Percentiles rank a stretch among this genome's conserved stretches.
These are phyloP conservation scores for Micromys minutus DNA, from an alignment of 2,113 vertebrate genomes.

Conservation along the genomic window DNA sequence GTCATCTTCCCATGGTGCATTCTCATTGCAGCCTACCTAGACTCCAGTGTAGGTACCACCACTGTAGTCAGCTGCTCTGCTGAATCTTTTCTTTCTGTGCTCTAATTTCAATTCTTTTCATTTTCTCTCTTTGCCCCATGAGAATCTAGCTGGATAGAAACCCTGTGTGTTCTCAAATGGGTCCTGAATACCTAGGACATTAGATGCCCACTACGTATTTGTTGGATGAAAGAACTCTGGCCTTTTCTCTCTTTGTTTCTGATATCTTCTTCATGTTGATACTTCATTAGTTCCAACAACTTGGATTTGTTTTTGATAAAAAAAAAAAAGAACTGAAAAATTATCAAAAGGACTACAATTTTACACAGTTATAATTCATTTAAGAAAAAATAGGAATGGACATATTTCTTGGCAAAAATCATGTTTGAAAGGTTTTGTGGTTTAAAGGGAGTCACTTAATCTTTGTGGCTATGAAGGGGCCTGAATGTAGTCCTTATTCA, in stretches of 20 bases:
- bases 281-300: background rate
- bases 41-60: background rate
- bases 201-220: background rate
- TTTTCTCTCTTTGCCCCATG: background rate
- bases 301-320: constrained; percentile 14
- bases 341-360: constrained; percentile 20
- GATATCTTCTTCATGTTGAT: background rate
- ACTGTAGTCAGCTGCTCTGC: background rate
- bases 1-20: background rate
- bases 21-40: background rate
- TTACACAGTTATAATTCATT: background rate
- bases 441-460: constrained; percentile 19
- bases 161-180: background rate
- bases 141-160: background rate
- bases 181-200: background rate
- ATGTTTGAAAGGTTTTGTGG: background rate
- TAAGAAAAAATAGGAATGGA: background rate
- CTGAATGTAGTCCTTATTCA: background rate
- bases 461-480: background rate
- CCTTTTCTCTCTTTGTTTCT: constrained; percentile 1
- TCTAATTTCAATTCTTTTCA: background rate
- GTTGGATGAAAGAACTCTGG: background rate
- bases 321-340: background rate
- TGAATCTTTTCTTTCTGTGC: background rate
- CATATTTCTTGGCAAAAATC: constrained; percentile 29